Evolutionary conservation across 2,888 invertebrate species (phyloP), one percentile per base, ranked within the genome.

Genomic region (Meteorus colon): DNA sequence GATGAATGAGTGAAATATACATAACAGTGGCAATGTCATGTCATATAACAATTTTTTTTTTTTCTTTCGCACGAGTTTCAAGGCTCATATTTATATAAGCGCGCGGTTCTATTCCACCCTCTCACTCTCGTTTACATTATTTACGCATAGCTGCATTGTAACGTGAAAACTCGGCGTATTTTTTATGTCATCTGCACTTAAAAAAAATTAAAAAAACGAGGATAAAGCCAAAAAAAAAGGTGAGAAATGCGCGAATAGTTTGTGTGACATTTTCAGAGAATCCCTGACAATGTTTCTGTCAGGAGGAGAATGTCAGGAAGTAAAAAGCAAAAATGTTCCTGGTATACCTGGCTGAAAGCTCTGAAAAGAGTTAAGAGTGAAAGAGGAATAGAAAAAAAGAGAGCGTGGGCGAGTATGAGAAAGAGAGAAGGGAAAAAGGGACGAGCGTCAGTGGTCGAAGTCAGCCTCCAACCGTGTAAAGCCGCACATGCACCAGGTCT

Each of bases 401-500:
- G 48, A 62, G 45, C 63, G 70, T 31, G 37, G 74, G 63, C 75
- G 75, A 73, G 73, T 55, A 48, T 12, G 71, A 75, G 31, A 66
- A 70, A 67, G 73, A 65, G 76, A 41, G 41, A 41, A 72, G 63
- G 75, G 75, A 70, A 68, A 59, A 37, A 12, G 68, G 66, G 71
- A 71, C 74, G 75, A 75, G 75, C 77, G 78, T 76, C 73, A 60
- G 63, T 72, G 55, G 73, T 65, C 73, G 55, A 66, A 73, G 72
- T 63, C 60, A 60, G 70, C 27, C 41, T 70, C 55, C 45, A 72
- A 29, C 45, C 51, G 72, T 76, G 72, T 76, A 62, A 76, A 76
- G 75, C 76, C 74, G 55, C 55, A 75, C 75, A 75, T 77, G 75
- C 63, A 55, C 24, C 55, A 75, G 75, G 69, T 72, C 75, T 76